Percentiles rank a stretch among this genome's conserved stretches.
phyloP scores from a whole-genome alignment of 2,888 invertebrate species.

The Serrognathus titanus region DNA sequence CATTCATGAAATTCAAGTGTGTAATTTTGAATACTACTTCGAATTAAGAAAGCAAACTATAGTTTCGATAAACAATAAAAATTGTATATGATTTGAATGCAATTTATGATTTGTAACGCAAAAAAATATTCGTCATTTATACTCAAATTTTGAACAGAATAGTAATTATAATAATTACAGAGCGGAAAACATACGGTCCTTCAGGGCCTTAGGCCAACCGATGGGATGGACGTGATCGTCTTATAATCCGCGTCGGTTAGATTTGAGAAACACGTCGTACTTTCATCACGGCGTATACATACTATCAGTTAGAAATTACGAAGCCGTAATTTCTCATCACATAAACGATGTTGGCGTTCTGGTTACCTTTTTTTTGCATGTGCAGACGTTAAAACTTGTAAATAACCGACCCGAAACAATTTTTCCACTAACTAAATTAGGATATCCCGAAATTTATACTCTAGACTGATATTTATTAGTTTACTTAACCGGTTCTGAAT shows the following conservation, averaged over 20 bases:
- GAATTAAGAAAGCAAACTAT: too few species aligned
- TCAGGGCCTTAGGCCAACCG: constrained; percentile 4
- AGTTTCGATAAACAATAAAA: too few species aligned
- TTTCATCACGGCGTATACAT: background rate
- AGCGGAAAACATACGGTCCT: constrained; percentile 6
- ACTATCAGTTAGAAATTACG: background rate
- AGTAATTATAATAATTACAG: constrained; percentile 16
- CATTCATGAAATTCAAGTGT: too few species aligned
- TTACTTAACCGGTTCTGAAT: constrained; percentile 36
- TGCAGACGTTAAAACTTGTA: constrained; percentile 12
- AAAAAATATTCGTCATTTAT: constrained; percentile 11
- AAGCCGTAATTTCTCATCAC: constrained; percentile 2
- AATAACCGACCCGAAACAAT: constrained; percentile 18
- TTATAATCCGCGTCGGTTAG: background rate
- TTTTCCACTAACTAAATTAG: constrained; percentile 28
- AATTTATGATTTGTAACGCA: too few species aligned
- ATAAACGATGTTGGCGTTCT: constrained; percentile 14
- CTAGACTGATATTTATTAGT: constrained; percentile 29
- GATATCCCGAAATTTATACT: constrained; percentile 27
- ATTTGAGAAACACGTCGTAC: background rate
- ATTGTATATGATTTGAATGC: too few species aligned
- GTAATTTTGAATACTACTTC: too few species aligned
- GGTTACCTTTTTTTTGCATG: constrained; percentile 5
- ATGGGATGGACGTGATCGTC: background rate
- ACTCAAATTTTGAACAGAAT: constrained; percentile 10